Percentiles rank a stretch among this genome's conserved stretches.
Conservation (phyloP, 2,888 invertebrate genomes). For the Buathra laborator region DNA sequence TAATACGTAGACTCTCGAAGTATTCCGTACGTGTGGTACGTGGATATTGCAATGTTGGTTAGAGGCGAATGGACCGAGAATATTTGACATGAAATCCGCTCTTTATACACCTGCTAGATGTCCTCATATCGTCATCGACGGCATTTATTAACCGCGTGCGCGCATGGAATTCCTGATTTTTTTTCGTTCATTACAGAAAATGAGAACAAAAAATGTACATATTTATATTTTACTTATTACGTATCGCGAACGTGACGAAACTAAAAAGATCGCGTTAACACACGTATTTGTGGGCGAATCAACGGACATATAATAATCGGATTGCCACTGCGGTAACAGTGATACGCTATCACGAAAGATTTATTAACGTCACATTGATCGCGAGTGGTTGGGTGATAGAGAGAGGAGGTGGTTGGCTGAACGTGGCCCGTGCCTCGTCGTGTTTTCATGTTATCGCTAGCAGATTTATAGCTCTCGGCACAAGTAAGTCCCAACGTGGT, state of each 20-base stretch:
- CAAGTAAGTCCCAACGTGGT: constrained; percentile 45
- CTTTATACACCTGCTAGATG: not conserved
- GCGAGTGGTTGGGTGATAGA: constrained; percentile 16
- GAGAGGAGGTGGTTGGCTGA: constrained; percentile 17
- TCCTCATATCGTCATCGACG: not conserved
- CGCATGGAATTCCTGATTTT: not conserved
- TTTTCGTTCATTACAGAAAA: not conserved
- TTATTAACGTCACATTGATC: constrained; percentile 55
- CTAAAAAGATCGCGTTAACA: constrained; percentile 14
- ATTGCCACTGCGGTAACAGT: constrained; percentile 43
- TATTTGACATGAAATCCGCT: constrained; percentile 28
- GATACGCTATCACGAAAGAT: constrained; percentile 56
- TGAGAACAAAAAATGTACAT: not conserved
- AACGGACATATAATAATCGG: constrained; percentile 29
- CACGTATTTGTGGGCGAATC: constrained; percentile 17
- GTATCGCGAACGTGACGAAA: not conserved
- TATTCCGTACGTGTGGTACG: not conserved
- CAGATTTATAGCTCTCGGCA: constrained; percentile 46
- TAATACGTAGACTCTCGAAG: not conserved
- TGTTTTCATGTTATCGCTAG: constrained; percentile 55
- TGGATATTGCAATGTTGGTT: constrained; percentile 6
- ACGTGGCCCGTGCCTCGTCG: constrained; percentile 45
- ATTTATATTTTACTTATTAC: not conserved
- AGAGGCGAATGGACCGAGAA: constrained; percentile 16
- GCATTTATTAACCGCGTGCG: constrained; percentile 15